These are phyloP conservation scores for Philaethria dido DNA, from an alignment of 2,888 invertebrate species.

Conservation along the genomic window DNA sequence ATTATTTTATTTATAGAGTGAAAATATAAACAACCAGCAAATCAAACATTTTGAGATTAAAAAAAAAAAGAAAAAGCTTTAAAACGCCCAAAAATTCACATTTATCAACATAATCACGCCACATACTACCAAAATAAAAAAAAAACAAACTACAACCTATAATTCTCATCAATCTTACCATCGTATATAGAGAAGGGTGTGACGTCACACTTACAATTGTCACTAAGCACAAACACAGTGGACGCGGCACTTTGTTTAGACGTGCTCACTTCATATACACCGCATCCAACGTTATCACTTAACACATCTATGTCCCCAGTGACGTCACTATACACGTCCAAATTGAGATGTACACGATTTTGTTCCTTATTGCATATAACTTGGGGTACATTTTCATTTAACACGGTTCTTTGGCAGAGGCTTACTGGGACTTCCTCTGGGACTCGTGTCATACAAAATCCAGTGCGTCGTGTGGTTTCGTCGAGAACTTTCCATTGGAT, in stretches of 20 bases:
- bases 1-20: no score
- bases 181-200: conserved; percentile 58
- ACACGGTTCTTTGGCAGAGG: conserved; percentile 42
- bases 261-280: conserved; percentile 36
- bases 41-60: no score
- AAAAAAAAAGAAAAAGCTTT: no score
- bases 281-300: conserved; percentile 37
- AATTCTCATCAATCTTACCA: conserved; percentile 54
- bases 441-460: conserved; percentile 90
- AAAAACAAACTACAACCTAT: neutral
- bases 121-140: neutral
- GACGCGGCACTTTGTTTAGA: conserved; percentile 40
- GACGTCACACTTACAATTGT: conserved; percentile 45
- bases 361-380: neutral
- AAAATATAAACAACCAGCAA: no score
- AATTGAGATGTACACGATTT: conserved; percentile 11
- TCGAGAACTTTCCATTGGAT: conserved; percentile 66
- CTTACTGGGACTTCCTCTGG: conserved; percentile 73
- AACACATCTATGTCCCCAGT: neutral
- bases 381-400: conserved; percentile 7
- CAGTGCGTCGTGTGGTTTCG: conserved; percentile 78
- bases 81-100: no score
- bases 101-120: no score
- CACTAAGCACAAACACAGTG: conserved; percentile 50
- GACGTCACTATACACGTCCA: neutral